phyloP scores from a whole-genome alignment of 64 coral and sea anemone species.

The Trachythela sp. region DNA sequence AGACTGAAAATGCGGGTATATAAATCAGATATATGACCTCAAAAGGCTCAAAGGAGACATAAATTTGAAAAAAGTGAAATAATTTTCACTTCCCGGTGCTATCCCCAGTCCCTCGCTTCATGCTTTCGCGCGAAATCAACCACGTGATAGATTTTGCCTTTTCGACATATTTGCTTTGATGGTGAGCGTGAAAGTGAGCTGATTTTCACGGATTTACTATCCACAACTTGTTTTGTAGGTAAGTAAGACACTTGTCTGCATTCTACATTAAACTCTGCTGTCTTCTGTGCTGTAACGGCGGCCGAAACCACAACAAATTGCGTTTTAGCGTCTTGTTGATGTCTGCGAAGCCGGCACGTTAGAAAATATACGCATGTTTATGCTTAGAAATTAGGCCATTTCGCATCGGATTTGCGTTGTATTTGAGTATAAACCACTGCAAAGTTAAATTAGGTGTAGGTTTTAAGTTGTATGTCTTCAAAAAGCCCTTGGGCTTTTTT shows the following conservation, averaged over 20 bases:
- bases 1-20: too few relatives aligned
- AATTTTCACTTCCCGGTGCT: not conserved
- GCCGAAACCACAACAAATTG: not conserved
- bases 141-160: slow-evolving; percentile 20
- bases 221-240: slow-evolving; percentile 16
- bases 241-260: not conserved
- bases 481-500: not conserved
- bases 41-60: too few relatives aligned
- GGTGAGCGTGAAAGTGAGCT: not conserved
- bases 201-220: not conserved
- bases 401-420: not conserved
- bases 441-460: not conserved
- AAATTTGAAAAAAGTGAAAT: too few relatives aligned
- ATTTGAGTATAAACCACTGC: not conserved
- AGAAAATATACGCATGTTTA: not conserved
- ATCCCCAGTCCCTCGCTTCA: not conserved
- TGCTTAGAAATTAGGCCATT: not conserved
- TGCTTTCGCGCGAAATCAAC: slow-evolving; percentile 8
- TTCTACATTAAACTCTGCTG: not conserved
- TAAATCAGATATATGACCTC: too few relatives aligned
- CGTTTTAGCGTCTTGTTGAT: not conserved
- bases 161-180: slow-evolving; percentile 30
- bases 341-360: not conserved
- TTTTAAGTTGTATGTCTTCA: not conserved
- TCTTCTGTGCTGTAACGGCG: not conserved